A percentile compares a stretch with the other conserved stretches of the same genome.
Evolutionary conservation across 2,797 vertebrate species (phyloP).

Genomic region (Pantherophis vulpinus): DNA sequence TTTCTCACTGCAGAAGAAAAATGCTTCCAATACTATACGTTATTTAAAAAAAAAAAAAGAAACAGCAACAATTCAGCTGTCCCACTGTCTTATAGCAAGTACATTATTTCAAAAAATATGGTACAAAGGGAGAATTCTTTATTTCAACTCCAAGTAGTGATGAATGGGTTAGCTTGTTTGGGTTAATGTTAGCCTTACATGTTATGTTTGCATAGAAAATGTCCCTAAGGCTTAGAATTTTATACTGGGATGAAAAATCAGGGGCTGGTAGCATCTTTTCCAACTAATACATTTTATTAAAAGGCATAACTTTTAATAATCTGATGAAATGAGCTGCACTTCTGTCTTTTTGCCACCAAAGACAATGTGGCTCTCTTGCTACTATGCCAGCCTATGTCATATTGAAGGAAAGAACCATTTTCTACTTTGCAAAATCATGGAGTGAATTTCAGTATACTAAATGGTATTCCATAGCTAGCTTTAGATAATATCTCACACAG

Average conservation of each 20-base stretch:
- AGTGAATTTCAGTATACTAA: not conserved
- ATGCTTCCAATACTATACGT: not conserved
- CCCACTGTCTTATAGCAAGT: not conserved
- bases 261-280: not conserved
- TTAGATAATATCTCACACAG: not conserved
- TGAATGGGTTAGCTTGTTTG: not conserved
- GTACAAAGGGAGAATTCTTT: not conserved
- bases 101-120: not conserved
- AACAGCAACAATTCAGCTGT: not conserved
- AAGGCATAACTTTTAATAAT: not conserved
- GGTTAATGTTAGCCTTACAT: not conserved
- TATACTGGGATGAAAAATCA: not conserved
- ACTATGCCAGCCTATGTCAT: not conserved
- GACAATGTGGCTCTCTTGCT: not conserved
- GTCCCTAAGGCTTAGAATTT: not conserved
- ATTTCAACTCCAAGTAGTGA: not conserved
- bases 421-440: not conserved
- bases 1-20: constrained; percentile 13
- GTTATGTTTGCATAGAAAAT: not conserved
- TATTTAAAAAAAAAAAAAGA: not conserved
- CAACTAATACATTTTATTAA: not conserved
- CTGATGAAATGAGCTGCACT: not conserved
- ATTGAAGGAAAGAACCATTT: not conserved
- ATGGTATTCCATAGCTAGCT: not conserved
- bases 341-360: not conserved